Percentiles rank a stretch among this genome's conserved stretches.
Evolutionary conservation across 2,113 vertebrate species (phyloP).

Genomic region (Pontoporia blainvillei): DNA sequence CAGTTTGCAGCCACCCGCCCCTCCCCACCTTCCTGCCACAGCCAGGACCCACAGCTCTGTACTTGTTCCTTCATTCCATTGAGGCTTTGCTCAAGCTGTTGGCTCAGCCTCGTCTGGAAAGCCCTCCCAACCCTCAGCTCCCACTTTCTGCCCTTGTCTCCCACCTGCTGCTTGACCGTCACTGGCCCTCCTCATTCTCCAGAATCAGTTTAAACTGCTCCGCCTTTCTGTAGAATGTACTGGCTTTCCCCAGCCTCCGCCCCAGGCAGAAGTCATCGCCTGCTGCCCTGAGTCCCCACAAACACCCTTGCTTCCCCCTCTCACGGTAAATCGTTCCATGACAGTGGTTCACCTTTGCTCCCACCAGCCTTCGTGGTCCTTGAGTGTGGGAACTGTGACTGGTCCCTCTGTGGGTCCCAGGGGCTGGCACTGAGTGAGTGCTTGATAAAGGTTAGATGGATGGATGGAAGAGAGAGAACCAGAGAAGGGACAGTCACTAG

Average conservation of each 20-base stretch:
- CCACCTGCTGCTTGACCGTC: not conserved
- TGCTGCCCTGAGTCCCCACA: not conserved
- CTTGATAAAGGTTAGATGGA: not conserved
- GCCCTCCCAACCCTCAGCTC: not conserved
- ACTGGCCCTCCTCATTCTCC: not conserved
- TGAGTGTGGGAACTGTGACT: not conserved
- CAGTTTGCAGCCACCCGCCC: not conserved
- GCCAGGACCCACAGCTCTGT: not conserved
- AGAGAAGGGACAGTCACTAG: not conserved
- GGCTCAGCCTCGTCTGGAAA: not conserved
- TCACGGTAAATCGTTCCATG: not conserved
- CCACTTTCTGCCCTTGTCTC: not conserved
- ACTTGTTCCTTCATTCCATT: not conserved
- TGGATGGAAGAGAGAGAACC: not conserved
- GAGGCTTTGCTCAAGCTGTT: not conserved
- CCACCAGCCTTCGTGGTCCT: not conserved
- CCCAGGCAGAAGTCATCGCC: not conserved
- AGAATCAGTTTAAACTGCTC: not conserved
- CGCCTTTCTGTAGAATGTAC: not conserved
- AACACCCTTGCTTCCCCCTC: not conserved
- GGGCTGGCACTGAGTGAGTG: not conserved
- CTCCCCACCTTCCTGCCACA: not conserved
- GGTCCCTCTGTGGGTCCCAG: not conserved
- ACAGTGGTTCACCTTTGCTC: not conserved
- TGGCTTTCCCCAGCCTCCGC: too few species aligned